phyloP scores from a whole-genome alignment of 2,113 vertebrate species.

The Thermophis baileyi region DNA sequence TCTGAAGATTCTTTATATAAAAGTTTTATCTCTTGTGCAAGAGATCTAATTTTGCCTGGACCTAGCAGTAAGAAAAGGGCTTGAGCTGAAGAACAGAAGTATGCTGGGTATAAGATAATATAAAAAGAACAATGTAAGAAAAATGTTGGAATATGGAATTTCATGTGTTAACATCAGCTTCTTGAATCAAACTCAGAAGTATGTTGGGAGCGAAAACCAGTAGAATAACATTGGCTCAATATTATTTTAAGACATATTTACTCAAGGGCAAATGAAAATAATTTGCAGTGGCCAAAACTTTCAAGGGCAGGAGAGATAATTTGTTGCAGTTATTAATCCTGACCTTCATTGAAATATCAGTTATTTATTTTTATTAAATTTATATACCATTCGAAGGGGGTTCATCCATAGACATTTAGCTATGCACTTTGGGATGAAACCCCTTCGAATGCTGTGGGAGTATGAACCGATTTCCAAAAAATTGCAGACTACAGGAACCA shows the following conservation, averaged over 20 bases:
- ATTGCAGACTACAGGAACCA: too few species aligned
- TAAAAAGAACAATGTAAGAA: not conserved
- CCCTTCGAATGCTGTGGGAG: too few species aligned
- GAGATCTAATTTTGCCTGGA: not conserved
- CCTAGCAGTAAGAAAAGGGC: not conserved
- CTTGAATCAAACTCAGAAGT: not conserved
- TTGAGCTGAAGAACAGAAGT: not conserved
- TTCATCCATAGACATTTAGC: too few species aligned
- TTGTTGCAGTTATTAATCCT: not conserved
- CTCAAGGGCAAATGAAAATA: too few species aligned
- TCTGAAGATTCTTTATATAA: not conserved
- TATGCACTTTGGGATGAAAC: too few species aligned
- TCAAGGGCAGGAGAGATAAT: not conserved
- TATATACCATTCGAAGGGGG: too few species aligned
- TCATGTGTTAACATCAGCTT: not conserved
- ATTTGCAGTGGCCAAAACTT: not conserved
- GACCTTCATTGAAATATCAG: not conserved
- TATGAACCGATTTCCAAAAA: too few species aligned
- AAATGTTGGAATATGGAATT: not conserved
- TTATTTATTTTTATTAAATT: not conserved
- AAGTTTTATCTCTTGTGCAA: not conserved
- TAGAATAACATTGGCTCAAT: not conserved
- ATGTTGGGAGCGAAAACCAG: not conserved
- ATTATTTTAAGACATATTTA: not conserved
- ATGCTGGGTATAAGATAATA: not conserved